These are phyloP conservation scores for Petrocephalus microphthalmus DNA, from an alignment of 2,113 vertebrate genomes.

Conservation along the genomic window DNA sequence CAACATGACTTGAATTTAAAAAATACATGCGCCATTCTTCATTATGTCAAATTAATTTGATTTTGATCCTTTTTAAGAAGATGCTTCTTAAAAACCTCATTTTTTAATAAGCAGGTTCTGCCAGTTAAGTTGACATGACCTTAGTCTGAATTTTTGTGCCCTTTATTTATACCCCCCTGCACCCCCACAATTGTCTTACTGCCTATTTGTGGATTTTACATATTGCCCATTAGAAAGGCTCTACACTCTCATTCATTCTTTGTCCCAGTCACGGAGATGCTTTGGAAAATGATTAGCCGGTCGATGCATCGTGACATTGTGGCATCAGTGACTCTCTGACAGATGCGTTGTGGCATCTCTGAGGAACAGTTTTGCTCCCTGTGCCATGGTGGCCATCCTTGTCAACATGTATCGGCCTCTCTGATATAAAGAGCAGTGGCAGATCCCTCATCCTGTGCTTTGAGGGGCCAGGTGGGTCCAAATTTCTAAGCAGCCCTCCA, in stretches of 20 bases:
- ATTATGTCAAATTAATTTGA: not conserved
- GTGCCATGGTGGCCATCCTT: not conserved
- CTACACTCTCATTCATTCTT: not conserved
- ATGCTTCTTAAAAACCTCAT: not conserved
- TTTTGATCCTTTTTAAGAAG: not conserved
- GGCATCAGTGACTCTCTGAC: not conserved
- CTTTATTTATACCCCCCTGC: not conserved
- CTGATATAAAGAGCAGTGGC: not conserved
- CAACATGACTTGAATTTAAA: not conserved
- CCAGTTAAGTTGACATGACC: not conserved
- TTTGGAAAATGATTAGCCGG: not conserved
- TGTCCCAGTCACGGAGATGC: not conserved
- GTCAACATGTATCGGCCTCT: not conserved
- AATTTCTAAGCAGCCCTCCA: not conserved
- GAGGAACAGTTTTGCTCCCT: not conserved
- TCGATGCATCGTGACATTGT: not conserved
- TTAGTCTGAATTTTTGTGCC: not conserved
- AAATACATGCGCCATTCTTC: not conserved
- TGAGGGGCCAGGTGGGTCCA: not conserved
- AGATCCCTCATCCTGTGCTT: not conserved
- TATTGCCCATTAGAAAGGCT: not conserved
- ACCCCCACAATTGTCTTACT: not conserved
- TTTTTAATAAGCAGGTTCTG: not conserved
- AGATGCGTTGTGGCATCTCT: not conserved
- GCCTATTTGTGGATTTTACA: not conserved